A percentile compares a stretch with the other conserved stretches of the same genome.
Conservation (phyloP, 2,888 invertebrate genomes). For the Athalia rosae region DNA sequence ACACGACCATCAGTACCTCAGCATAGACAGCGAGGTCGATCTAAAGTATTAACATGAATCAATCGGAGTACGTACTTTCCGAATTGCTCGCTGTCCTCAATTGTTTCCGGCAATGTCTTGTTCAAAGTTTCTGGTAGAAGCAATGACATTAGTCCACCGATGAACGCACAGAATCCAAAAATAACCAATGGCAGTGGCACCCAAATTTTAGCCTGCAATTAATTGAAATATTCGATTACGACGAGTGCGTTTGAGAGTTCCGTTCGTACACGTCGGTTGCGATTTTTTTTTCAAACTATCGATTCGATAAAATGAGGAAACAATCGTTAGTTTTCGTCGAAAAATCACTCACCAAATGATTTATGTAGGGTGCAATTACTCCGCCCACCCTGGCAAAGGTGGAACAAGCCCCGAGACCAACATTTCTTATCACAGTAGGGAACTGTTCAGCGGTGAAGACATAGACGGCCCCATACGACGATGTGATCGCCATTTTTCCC, state of each 20-base stretch:
- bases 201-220: constrained; percentile 76
- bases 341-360: constrained; percentile 74
- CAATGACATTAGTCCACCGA: constrained; percentile 77
- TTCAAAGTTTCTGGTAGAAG: constrained; percentile 81
- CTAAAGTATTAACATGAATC: background rate
- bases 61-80: constrained; percentile 75
- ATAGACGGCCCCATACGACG: constrained; percentile 84
- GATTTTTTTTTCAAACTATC: background rate
- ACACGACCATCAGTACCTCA: background rate
- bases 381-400: constrained; percentile 80
- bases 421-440: constrained; percentile 83
- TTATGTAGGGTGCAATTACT: constrained; percentile 78
- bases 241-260: too few species aligned
- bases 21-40: background rate
- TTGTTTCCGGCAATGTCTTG: constrained; percentile 80
- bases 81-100: constrained; percentile 79
- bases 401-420: constrained; percentile 79
- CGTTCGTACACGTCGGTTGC: too few species aligned
- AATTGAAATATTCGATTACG: background rate
- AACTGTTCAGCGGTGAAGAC: constrained; percentile 85
- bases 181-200: constrained; percentile 77
- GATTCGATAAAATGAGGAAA: background rate
- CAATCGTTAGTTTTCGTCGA: background rate
- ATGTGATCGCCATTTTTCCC: constrained; percentile 83
- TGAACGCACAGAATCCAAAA: constrained; percentile 77